Evolutionary conservation across 2,113 vertebrate genomes (phyloP), one percentile per base, ranked within the genome.

Genomic region (Muntiacus muntjak): DNA sequence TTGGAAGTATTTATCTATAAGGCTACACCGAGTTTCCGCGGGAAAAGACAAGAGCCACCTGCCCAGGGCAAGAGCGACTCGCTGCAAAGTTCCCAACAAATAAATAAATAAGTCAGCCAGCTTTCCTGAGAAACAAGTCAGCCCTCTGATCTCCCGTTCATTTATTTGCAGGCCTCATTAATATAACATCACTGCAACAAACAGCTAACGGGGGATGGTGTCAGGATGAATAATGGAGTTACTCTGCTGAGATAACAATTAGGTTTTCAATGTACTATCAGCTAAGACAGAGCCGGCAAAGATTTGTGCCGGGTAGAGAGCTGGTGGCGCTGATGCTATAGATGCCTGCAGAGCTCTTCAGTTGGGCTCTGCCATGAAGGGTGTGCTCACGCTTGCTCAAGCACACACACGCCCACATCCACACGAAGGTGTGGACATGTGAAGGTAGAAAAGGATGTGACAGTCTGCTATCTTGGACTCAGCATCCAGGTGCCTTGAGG

Each of bases 141-240:
- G 96, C 91, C 25, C 98, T 99, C 97, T 98, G 98, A 99, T 99
- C 98, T 98, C 91, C 98, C 57, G 36, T 98, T 99, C 98, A 98
- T 98, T 99, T 99, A 98, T 98, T 99, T 99, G 98, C 98, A 98
- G 98, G 98, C 96, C 98, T 99, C 98, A 99, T 99, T 99, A 99
- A 99, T 99, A 99, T 98, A 99, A 99, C 99, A 99, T 99, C 98
- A 98, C 98, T 52, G 98, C 98, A 98, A 99, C 98, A 99, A 99
- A 99, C 99, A 99, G 99, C 99, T 98, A 98, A 98, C 97, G 98
- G 98, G 98, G 97, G 95, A 87, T 95, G 97, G 98, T 98, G 99
- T 99, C 99, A 99, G 98, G 97, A 98, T 99, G 99, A 99, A 99
- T 99, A 99, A 99, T 99, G 98, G 98, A 98, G 98, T 98, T 95